Evolutionary conservation across 2,797 vertebrate genomes (phyloP), one percentile per base, ranked within the genome.

Genomic region (Pelobates cultripes): DNA sequence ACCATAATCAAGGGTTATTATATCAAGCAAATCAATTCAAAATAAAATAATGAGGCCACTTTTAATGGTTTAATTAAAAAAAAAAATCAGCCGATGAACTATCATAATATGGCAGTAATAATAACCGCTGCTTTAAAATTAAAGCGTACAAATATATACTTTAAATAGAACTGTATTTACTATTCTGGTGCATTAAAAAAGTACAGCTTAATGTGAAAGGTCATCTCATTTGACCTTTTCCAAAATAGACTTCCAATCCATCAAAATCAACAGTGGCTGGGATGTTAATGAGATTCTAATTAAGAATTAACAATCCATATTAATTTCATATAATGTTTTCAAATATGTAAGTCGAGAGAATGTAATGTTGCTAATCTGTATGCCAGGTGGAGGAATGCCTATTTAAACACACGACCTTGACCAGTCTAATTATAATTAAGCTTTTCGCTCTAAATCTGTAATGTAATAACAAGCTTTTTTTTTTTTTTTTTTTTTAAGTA

Each of bases 241-340:
- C 51, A 83, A 86, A 57, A 70, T 44, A 89, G 84, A 75, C 80
- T 88, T 71, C 43, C 84, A 90, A 90, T 92, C 85, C 84, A 88
- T 91, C 88, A 91, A 86, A 87, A 85, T 78, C 80, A 87, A 79
- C 0, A 53, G 74, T 87, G 85, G 84, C 83, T 80, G 73, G 88
- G 77, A 77, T 74, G 55, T 64, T 93, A 91, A 91, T 91, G 87
- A 81, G 43, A 86, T 90, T 53, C 83, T 93, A 93, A 92, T 91
- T 92, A 90, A 84, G 85, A 92, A 91, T 89, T 92, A 91, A 83
- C 85, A 85, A 90, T 44, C 78, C 79, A 77, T 90, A 85, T 89
- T 86, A 91, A 91, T 89, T 88, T 89, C 88, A 87, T 70, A 88
- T 83, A 86, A 84, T 85, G 86, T 86, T 88, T 83, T 82, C n/a